These are phyloP conservation scores for Myotis vivesi DNA, from an alignment of 2,797 vertebrate species.

Conservation along the genomic window DNA sequence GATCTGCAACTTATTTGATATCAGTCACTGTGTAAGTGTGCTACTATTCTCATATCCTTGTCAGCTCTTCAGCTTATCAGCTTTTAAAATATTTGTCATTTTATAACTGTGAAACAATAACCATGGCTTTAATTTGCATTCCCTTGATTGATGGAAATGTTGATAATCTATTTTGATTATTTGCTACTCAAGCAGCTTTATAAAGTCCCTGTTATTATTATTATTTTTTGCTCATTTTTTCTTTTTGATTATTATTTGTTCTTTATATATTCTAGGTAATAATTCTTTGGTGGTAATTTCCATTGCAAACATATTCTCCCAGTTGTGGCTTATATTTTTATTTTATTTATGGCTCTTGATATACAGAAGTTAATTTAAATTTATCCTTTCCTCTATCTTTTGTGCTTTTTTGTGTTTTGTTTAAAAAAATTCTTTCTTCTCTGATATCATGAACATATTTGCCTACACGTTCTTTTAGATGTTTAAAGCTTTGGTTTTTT, in stretches of 20 bases:
- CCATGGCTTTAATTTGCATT: not conserved
- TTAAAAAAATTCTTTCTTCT: not conserved
- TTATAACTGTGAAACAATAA: not conserved
- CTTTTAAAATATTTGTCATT: not conserved
- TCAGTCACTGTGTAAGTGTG: not conserved
- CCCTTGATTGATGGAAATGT: not conserved
- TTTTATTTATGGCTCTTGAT: not conserved
- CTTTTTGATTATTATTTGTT: not conserved
- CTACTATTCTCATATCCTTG: not conserved
- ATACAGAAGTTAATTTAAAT: not conserved
- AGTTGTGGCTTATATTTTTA: not conserved
- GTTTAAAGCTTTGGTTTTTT: not conserved
- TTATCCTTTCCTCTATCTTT: not conserved
- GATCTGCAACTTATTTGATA: not conserved
- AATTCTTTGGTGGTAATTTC: not conserved
- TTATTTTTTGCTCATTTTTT: not conserved
- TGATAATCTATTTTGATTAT: not conserved
- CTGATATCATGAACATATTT: not conserved
- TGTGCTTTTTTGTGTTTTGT: not conserved
- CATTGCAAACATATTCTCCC: not conserved
- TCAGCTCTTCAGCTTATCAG: not conserved
- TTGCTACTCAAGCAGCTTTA: not conserved
- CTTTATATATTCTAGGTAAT: not conserved
- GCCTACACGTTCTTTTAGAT: slow-evolving; percentile 2
- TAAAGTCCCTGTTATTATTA: not conserved